Percentiles rank a stretch among this genome's conserved stretches.
These are phyloP conservation scores for Trichonephila inaurata DNA, from an alignment of 1,140 invertebrate species.

Conservation along the genomic window DNA sequence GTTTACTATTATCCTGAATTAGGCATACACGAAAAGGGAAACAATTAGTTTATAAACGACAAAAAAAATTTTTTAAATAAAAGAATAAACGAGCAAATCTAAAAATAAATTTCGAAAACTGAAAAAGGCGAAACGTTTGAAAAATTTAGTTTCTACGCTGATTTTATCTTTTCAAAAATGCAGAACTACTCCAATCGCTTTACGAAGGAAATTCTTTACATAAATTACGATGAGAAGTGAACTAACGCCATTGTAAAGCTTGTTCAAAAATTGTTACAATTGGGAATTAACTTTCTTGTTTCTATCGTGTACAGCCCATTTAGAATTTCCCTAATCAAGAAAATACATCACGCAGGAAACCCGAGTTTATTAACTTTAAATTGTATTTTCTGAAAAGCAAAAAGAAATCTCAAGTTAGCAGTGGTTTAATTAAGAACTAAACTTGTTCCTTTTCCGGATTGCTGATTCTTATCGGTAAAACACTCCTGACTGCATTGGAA, in stretches of 20 bases:
- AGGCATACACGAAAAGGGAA: neutral
- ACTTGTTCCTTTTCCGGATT: slow-evolving; percentile 17
- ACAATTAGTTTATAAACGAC: neutral
- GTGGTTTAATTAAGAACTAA: slow-evolving; percentile 42
- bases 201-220: neutral
- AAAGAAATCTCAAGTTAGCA: slow-evolving; percentile 39
- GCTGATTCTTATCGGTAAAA: slow-evolving; percentile 39
- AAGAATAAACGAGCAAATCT: neutral
- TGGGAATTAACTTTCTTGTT: neutral
- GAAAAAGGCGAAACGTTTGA: neutral
- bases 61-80: neutral
- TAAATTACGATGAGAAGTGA: neutral
- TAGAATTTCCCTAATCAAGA: slow-evolving; percentile 20
- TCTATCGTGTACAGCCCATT: neutral
- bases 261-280: neutral
- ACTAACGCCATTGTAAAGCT: neutral
- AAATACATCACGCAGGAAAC: slow-evolving; percentile 53
- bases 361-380: slow-evolving; percentile 48
- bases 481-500: neutral
- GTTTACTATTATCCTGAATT: neutral
- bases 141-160: neutral
- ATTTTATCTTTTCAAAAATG: neutral
- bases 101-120: neutral
- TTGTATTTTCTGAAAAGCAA: slow-evolving; percentile 27
- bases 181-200: neutral